phyloP scores from a whole-genome alignment of 2,113 vertebrate genomes.

The Apteryx mantelli region DNA sequence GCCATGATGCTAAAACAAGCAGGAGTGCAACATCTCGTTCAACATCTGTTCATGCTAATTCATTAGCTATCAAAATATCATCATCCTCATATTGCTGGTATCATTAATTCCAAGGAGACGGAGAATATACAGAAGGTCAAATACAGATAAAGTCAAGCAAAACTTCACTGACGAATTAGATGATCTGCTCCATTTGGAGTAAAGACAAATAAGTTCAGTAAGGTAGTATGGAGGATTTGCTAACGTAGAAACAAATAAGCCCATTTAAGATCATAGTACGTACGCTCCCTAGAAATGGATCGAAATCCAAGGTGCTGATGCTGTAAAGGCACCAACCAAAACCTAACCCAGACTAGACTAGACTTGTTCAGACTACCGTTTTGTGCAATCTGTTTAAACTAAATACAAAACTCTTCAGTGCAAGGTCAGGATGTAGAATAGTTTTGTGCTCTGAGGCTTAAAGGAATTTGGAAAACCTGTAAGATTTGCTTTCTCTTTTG shows the following conservation, averaged over 20 bases:
- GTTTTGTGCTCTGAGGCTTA: not conserved
- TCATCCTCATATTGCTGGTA: too few species aligned
- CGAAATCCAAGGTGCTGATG: not conserved
- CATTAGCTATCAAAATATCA: not conserved
- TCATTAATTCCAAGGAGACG: not conserved
- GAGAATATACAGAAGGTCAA: not conserved
- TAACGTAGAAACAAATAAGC: fast-evolving
- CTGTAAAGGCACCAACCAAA: not conserved
- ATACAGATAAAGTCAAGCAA: not conserved
- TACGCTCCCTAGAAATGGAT: not conserved
- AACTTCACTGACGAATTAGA: not conserved
- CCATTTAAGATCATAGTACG: not conserved
- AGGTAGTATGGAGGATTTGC: not conserved
- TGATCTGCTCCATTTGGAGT: not conserved
- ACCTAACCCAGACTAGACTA: not conserved
- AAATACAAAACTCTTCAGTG: not conserved
- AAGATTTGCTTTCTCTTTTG: not conserved
- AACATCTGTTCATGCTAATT: not conserved
- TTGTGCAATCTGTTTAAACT: not conserved
- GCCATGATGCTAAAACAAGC: not conserved
- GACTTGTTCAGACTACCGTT: not conserved
- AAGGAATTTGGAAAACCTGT: not conserved
- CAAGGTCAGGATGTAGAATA: not conserved
- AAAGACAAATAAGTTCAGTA: not conserved
- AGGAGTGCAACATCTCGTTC: not conserved